Evolutionary conservation across 2,888 invertebrate genomes (phyloP).

Genomic region (Didymodactylos carnosus): DNA sequence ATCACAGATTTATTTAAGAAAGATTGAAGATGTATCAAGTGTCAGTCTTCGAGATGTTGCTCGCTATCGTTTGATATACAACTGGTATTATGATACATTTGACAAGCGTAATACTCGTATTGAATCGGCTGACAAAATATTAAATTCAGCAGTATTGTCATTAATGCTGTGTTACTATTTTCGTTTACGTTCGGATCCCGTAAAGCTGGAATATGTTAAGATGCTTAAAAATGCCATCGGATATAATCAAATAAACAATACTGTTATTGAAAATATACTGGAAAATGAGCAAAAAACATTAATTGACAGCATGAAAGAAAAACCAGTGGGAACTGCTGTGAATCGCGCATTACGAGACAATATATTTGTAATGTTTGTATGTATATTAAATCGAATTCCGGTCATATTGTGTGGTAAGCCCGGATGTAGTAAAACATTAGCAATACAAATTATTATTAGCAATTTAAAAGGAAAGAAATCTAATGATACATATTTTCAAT

Average conservation of each 20-base stretch:
- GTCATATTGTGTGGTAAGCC: conserved; percentile 32
- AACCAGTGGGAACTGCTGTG: conserved; percentile 23
- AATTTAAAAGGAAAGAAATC: conserved; percentile 28
- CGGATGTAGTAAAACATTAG: conserved; percentile 30
- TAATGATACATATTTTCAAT: background rate
- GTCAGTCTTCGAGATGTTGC: conserved; percentile 6
- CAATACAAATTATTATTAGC: conserved; percentile 29
- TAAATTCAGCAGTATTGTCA: background rate
- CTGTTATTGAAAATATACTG: conserved; percentile 14
- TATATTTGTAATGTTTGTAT: conserved; percentile 31
- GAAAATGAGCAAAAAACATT: conserved; percentile 8
- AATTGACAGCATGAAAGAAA: conserved; percentile 8
- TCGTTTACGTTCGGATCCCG: background rate
- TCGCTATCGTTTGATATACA: background rate
- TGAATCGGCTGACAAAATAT: too few species aligned
- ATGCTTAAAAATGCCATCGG: background rate
- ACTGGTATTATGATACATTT: background rate
- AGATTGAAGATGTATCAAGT: conserved; percentile 1
- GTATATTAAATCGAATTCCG: conserved; percentile 29
- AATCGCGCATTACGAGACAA: conserved; percentile 31
- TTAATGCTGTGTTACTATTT: background rate
- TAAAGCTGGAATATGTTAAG: background rate
- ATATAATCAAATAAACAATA: background rate
- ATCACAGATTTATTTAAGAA: conserved; percentile 2
- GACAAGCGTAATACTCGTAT: background rate